Evolutionary conservation across 2,113 vertebrate species (phyloP), one percentile per base, ranked within the genome.

Genomic region (Todiramphus chloris): DNA sequence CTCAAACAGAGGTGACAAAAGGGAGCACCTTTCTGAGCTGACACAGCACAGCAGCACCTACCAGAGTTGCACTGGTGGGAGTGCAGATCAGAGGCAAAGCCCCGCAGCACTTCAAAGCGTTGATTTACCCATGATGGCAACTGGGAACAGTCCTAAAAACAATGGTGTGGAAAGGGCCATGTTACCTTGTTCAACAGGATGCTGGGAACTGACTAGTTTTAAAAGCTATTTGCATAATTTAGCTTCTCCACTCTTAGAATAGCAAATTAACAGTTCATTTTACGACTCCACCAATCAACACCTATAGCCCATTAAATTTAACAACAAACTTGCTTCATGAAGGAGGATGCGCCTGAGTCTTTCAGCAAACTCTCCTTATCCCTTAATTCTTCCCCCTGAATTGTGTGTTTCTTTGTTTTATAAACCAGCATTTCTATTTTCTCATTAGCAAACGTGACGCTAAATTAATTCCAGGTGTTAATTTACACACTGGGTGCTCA

Each of bases 191-290:
- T 83, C 37, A 16, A 51, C 79, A 56, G n/a, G 87, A 62, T 72
- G 75, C 73, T 14, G 81, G 53, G 78, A 97, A 73, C 66, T 81
- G 88, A 69, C 55, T 55, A 46, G 90, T 84, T 97, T 96, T 95
- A 84, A 97, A 97, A 79, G 90, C 96, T 95, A 96, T 98, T 98
- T 98, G 96, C 97, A 97, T 97, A 97, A 91, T 97, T 94, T 88
- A 88, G 91, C 91, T 94, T 93, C 97, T 94, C 89, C 90, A 43
- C 94, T 96, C 94, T 95, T 97, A 92, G 91, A 97, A 97, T 68
- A 97, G 96, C 95, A 97, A 98, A 98, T 98, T 98, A 98, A 98
- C 96, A 97, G 97, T 97, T 98, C 97, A 96, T 98, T 98, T 98
- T 97, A 97, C 2, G 27, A 95, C 94, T 96, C 93, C 63, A 96